These are phyloP conservation scores for Eospalax fontanierii DNA, from an alignment of 2,797 vertebrate genomes.

Conservation along the genomic window DNA sequence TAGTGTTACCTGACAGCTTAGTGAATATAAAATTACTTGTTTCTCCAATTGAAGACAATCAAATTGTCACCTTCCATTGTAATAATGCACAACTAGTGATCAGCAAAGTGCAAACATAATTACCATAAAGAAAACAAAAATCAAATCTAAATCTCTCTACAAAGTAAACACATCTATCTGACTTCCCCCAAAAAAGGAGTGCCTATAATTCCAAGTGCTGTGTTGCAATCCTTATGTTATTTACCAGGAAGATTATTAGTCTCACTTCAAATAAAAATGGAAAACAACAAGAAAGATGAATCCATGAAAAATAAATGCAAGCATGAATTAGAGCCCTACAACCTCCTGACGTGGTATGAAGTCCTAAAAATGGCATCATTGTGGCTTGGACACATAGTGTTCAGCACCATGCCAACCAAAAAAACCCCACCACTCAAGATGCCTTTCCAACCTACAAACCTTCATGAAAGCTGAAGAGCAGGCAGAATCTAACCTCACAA, in stretches of 20 bases:
- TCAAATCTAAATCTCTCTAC: constrained; percentile 87
- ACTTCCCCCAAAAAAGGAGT: constrained; percentile 75
- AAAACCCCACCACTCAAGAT: constrained; percentile 66
- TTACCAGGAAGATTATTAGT: constrained; percentile 84
- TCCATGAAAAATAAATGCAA: constrained; percentile 79
- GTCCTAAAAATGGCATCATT: constrained; percentile 24
- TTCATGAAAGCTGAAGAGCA: constrained; percentile 72
- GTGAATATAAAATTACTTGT: constrained; percentile 95
- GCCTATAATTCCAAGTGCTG: constrained; percentile 81
- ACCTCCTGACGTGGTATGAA: constrained; percentile 63
- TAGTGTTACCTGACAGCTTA: constrained; percentile 96
- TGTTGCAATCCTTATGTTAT: constrained; percentile 73
- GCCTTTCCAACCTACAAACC: constrained; percentile 71
- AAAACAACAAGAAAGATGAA: constrained; percentile 81
- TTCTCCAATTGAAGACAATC: constrained; percentile 96
- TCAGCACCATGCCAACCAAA: constrained; percentile 59
- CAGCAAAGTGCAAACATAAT: constrained; percentile 91
- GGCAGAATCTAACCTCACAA: constrained; percentile 57
- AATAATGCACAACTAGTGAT: constrained; percentile 92
- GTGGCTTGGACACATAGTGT: constrained; percentile 20
- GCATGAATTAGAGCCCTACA: constrained; percentile 67
- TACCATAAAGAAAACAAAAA: constrained; percentile 90
- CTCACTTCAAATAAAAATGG: constrained; percentile 82
- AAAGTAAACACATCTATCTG: constrained; percentile 87
- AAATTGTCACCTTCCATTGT: constrained; percentile 97